Percentiles rank a stretch among this genome's conserved stretches.
phyloP scores from a whole-genome alignment of 1,140 invertebrate genomes.

The Drosophila ercepeae region DNA sequence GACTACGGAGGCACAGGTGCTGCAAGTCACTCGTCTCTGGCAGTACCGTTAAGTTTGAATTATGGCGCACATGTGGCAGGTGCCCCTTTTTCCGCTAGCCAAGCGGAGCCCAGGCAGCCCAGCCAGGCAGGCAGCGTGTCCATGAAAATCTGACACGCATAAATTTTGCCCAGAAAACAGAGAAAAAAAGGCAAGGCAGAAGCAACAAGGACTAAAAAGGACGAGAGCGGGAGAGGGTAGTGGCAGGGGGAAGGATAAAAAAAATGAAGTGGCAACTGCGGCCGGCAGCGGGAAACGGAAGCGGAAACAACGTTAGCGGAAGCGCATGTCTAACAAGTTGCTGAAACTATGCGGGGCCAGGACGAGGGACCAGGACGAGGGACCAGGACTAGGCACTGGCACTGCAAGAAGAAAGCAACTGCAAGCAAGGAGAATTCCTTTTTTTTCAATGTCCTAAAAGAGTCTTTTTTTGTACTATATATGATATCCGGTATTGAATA shows the following conservation, averaged over 20 bases:
- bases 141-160: conserved; percentile 80
- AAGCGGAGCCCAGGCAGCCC: background rate
- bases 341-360: conserved; percentile 49
- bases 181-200: background rate
- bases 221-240: background rate
- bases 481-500: no score
- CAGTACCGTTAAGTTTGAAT: conserved; percentile 58
- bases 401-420: background rate
- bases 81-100: background rate
- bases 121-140: conserved; percentile 41
- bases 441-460: background rate
- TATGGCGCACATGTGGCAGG: conserved; percentile 70
- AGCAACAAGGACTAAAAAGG: conserved; percentile 12
- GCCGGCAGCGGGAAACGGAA: conserved; percentile 55
- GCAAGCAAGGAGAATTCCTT: background rate
- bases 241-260: conserved; percentile 14
- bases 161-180: conserved; percentile 46
- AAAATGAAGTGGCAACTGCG: conserved; percentile 61
- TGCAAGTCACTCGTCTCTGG: conserved; percentile 44
- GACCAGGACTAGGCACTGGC: no score
- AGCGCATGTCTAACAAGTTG: conserved; percentile 78
- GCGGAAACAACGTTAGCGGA: conserved; percentile 73
- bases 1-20: conserved; percentile 46
- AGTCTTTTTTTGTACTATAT: no score
- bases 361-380: background rate